Conservation (phyloP, 2,888 invertebrate genomes). For the Carpatolechia fugitivella region DNA sequence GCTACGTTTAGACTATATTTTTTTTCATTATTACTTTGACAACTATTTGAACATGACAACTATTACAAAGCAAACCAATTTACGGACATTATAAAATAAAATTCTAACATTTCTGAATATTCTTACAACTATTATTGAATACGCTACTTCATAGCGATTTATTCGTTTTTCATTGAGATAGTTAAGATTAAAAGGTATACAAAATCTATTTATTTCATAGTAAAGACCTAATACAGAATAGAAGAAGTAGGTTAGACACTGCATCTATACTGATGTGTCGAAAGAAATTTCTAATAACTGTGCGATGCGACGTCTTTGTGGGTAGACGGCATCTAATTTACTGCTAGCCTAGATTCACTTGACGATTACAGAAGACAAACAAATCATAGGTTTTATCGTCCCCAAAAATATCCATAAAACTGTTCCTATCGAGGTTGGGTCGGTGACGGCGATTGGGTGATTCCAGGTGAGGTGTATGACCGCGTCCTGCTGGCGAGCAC, state of each 20-base stretch:
- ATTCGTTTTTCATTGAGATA: too few relatives aligned
- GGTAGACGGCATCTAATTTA: constrained; percentile 10
- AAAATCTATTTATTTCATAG: too few relatives aligned
- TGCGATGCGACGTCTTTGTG: background rate
- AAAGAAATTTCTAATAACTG: background rate
- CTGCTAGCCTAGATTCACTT: constrained; percentile 10
- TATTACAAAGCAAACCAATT: too few relatives aligned
- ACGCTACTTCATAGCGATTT: too few relatives aligned
- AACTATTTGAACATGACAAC: too few relatives aligned
- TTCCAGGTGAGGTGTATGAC: constrained; percentile 64
- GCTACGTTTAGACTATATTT: too few relatives aligned
- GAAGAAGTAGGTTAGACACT: background rate
- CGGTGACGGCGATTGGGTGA: constrained; percentile 31
- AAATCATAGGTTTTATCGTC: constrained; percentile 1
- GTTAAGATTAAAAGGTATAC: too few relatives aligned
- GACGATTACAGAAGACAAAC: constrained; percentile 8
- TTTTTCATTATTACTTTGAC: too few relatives aligned
- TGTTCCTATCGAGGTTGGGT: constrained; percentile 26
- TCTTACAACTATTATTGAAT: too few relatives aligned
- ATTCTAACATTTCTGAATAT: too few relatives aligned
- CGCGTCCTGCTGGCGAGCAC: constrained; percentile 27
- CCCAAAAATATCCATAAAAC: constrained; percentile 1
- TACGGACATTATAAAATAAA: too few relatives aligned
- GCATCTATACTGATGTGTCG: background rate
- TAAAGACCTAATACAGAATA: background rate